phyloP scores from a whole-genome alignment of 1,140 invertebrate species.

The Cyclargus thomasi region DNA sequence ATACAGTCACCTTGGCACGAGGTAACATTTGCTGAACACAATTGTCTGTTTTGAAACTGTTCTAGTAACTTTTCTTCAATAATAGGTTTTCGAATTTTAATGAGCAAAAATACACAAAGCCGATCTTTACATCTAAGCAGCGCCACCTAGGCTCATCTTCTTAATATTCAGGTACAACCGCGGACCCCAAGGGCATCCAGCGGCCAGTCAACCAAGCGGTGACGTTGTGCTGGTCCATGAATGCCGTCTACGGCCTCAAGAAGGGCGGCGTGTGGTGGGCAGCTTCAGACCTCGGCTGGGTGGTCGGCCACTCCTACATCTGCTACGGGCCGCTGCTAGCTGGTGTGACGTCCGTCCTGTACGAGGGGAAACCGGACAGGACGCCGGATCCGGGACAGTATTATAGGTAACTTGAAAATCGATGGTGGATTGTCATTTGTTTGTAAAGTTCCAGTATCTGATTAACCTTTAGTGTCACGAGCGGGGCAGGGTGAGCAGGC shows the following conservation, averaged over 20 bases:
- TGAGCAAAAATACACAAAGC: no score
- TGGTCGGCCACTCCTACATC: constrained; percentile 95
- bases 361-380: constrained; percentile 95
- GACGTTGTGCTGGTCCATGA: constrained; percentile 89
- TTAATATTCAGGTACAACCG: constrained; percentile 65
- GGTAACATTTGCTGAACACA: no score
- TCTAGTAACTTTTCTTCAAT: no score
- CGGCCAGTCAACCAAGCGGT: constrained; percentile 91
- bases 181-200: constrained; percentile 88
- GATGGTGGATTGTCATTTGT: no score
- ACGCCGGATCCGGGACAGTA: constrained; percentile 94
- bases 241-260: constrained; percentile 85
- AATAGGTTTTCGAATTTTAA: no score
- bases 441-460: no score
- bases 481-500: no score
- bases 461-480: no score
- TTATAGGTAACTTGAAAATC: constrained; percentile 84
- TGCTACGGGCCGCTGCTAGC: constrained; percentile 91
- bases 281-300: constrained; percentile 94
- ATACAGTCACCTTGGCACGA: no score
- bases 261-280: constrained; percentile 92
- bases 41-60: no score
- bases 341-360: constrained; percentile 90
- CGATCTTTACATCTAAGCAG: no score
- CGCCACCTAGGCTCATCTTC: no score